Conservation (phyloP, 92 coral and sea anemone species). For the Parazoanthus swiftii region DNA sequence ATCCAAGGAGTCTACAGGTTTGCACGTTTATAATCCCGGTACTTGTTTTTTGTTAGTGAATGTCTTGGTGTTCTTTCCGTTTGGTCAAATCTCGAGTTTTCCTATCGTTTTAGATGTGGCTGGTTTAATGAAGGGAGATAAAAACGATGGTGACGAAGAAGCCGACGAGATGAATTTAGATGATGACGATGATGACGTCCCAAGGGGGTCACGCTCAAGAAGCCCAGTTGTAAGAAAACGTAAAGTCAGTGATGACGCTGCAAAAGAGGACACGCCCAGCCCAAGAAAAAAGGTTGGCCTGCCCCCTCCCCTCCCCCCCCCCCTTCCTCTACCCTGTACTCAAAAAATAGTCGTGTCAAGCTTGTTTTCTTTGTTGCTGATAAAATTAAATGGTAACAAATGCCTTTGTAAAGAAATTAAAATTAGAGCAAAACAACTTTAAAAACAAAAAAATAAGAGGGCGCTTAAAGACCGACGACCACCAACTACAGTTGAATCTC, state of each 20-base stretch:
- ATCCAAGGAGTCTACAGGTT: constrained; percentile 84
- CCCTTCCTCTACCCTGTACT: no score
- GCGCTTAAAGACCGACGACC: no score
- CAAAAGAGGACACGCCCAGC: constrained; percentile 25
- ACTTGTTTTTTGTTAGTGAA: neutral
- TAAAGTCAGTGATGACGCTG: constrained; percentile 4
- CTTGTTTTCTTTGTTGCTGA: no score
- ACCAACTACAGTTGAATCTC: no score
- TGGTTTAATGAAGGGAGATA: neutral
- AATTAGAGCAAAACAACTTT: no score
- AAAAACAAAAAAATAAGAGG: no score
- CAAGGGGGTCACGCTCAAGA: constrained; percentile 46
- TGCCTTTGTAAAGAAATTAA: no score
- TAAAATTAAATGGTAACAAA: no score
- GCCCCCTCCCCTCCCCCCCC: no score
- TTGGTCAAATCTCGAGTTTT: neutral
- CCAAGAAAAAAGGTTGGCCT: constrained; percentile 13
- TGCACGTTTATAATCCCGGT: neutral
- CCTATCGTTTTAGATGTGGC: neutral
- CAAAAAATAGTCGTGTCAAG: no score
- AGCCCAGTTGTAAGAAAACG: constrained; percentile 32
- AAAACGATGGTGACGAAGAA: neutral
- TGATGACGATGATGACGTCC: neutral
- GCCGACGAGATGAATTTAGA: no score
- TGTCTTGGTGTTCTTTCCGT: neutral